phyloP scores from a whole-genome alignment of 1,140 invertebrate genomes.

The Heliconius congener region DNA sequence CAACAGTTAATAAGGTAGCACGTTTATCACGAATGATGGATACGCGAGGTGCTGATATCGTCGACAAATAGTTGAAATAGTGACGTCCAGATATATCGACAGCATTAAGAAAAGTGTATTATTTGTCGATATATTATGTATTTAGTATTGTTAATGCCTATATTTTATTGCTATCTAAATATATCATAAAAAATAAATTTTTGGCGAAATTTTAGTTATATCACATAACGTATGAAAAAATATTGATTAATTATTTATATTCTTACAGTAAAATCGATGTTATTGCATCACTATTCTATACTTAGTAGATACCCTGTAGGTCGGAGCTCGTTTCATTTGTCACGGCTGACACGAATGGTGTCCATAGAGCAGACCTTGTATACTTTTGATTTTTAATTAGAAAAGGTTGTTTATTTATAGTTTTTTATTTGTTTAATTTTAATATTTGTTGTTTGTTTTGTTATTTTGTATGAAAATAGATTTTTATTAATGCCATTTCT shows the following conservation, averaged over 20 bases:
- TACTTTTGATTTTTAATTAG: slow-evolving; percentile 26
- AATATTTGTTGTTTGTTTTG: background rate
- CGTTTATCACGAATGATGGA: slow-evolving; percentile 75
- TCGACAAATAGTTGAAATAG: slow-evolving; percentile 69
- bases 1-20: slow-evolving; percentile 70
- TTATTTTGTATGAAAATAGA: background rate
- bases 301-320: slow-evolving; percentile 3
- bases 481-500: too few relatives aligned
- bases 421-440: background rate
- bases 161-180: too few relatives aligned
- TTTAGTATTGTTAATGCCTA: background rate
- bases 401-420: background rate
- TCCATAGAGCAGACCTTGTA: slow-evolving; percentile 10
- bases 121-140: background rate
- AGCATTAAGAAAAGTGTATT: slow-evolving; percentile 4
- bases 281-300: slow-evolving; percentile 44
- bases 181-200: too few relatives aligned
- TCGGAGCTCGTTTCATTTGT: slow-evolving; percentile 61
- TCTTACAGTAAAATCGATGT: slow-evolving; percentile 36
- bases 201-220: too few relatives aligned
- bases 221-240: background rate
- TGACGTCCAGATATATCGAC: slow-evolving; percentile 43
- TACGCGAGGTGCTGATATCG: slow-evolving; percentile 56
- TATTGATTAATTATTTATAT: background rate
- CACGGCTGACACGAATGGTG: slow-evolving; percentile 50